Base-by-base conservation (phyloP, 2,888 invertebrate species). In the Heliconius sara region DNA sequence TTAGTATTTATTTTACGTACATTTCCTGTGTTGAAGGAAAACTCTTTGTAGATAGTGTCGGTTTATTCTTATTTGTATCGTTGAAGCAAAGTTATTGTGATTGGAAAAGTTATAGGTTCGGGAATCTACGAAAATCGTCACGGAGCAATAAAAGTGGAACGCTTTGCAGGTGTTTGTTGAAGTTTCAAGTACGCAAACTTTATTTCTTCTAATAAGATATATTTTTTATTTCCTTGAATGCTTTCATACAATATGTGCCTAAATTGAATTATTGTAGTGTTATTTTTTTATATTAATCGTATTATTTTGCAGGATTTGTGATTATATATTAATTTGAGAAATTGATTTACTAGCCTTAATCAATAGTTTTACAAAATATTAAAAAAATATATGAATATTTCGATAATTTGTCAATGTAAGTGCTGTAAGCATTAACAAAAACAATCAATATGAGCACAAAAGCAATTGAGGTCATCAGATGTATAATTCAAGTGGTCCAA, bases 91-190 rank as follows among this genome's bases (percentile, higher is more conserved):
- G 88, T 90, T 90, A 90, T 89, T 88, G 88, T 91, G 91, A 92
- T 92, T 90, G 91, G 89, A 91, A 93, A 93, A 93, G 92, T 93
- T 92, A 88, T 90, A 91, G 92, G 89, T 88, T 72, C 78, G 76
- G 76, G 72, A 81, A 78, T 81, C 79, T 72, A 76, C 76, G 72
- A 72, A 78, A 79, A 81, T 78, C 79, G 76, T 80, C 77, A 79
- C 63, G 84, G 89, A 87, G 88, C 90, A 89, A 89, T 88, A 90
- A 89, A 87, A 91, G 88, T 87, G 83, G 85, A 88, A 84, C 88
- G 87, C 89, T 90, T 89, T 89, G 88, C 87, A 87, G 86, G 88
- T 88, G 90, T 92, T 91, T 92, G 89, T 90, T 89, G 86, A 88
- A 91, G 90, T 87, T 80, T 80, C 75, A 78, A 83, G 76, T 80